Base-by-base conservation (phyloP, 2,888 invertebrate species). In the Epistrophe grossulariae region DNA sequence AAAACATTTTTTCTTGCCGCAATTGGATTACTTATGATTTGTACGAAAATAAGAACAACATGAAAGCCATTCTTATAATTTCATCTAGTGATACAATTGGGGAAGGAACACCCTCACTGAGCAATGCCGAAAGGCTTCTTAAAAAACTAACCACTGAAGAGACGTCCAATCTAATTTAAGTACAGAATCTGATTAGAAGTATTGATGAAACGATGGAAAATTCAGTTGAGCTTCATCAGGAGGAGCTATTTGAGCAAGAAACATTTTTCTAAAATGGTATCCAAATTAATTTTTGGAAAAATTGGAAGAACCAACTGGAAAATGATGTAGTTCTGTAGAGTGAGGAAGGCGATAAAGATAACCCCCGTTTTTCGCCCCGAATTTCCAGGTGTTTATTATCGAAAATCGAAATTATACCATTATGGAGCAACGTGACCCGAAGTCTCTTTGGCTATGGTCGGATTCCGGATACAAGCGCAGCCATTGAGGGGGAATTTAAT, bases 11-110 rank as follows among this genome's bases (percentile, higher is more conserved):
- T n/a, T 45, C 45, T 45, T 3, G 13, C 13, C 4, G 45, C 45
- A 1, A 45, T 45, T 1, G 45, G 45, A n/a, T n/a, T 45, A 8
- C 45, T 45, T 0, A 8, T 45, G n/a, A n/a, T 45, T 1, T n/a
- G n/a, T 0, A 7, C n/a, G 0, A 7, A n/a, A 2, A 0, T 45
- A 8, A 45, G 1, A 15, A n/a, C 1, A n/a, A n/a, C n/a, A n/a
- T n/a, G n/a, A n/a, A n/a, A 45, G n/a, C 6, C 2, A 15, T 45
- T n/a, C 2, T 45, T 0, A 0, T 8, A 2, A n/a, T 45, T 0
- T 0, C 45, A 45, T 6, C 15, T 2, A 45, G 45, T n/a, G n/a
- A 45, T n/a, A 45, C 45, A 3, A 45, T 45, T 6, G 45, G n/a
- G 0, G 45, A n/a, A 45, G 7, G n/a, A n/a, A 45, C 45, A 7